Percentiles rank a stretch among this genome's conserved stretches.
These are phyloP conservation scores for Crotalus tigris DNA, from an alignment of 2,113 vertebrate species.

Conservation along the genomic window DNA sequence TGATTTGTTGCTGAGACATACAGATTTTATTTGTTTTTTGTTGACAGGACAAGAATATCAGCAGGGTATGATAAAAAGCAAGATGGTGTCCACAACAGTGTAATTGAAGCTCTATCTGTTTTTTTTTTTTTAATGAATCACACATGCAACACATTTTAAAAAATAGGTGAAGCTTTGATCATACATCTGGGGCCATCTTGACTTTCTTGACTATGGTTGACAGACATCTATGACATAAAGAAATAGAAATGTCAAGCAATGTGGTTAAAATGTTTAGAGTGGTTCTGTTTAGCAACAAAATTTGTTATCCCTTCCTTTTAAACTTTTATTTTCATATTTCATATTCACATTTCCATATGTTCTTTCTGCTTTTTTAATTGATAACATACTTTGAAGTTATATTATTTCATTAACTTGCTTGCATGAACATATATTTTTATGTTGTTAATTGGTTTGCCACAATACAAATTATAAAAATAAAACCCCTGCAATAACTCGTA, in stretches of 20 bases:
- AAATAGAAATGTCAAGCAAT: not conserved
- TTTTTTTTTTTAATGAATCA: not conserved
- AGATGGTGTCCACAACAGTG: not conserved
- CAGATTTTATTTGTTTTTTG: not conserved
- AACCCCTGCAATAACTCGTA: not conserved
- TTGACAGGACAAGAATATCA: not conserved
- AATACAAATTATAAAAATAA: not conserved
- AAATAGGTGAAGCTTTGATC: not conserved
- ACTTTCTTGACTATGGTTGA: not conserved
- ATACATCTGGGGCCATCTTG: not conserved
- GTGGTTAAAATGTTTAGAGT: not conserved
- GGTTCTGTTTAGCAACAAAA: not conserved
- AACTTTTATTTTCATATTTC: not conserved
- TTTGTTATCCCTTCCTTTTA: not conserved
- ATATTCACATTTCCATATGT: not conserved
- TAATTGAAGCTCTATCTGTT: not conserved
- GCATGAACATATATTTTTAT: not conserved
- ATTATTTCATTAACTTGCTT: not conserved
- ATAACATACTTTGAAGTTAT: not conserved
- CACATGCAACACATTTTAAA: not conserved
- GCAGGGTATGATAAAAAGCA: not conserved
- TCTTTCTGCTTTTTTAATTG: not conserved
- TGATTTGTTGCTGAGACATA: not conserved
- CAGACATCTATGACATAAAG: not conserved
- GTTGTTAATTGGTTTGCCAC: not conserved